phyloP scores from a whole-genome alignment of 2,113 vertebrate genomes.

The Apus apus region DNA sequence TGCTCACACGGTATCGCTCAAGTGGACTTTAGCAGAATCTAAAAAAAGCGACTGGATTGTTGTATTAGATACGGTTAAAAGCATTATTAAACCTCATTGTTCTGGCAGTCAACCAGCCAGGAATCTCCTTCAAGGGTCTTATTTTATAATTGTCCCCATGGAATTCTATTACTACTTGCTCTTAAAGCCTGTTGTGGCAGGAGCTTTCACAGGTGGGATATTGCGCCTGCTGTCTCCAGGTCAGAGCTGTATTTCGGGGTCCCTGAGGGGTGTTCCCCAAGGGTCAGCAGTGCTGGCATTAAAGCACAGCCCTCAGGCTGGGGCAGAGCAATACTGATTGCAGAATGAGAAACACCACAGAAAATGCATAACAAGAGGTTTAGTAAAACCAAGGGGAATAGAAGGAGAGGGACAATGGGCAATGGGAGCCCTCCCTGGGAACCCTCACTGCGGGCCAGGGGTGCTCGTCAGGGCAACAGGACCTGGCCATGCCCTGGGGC shows the following conservation, averaged over 20 bases:
- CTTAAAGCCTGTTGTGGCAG: not conserved
- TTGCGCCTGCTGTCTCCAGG: not conserved
- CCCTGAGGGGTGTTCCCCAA: not conserved
- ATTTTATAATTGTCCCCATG: not conserved
- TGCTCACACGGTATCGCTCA: not conserved
- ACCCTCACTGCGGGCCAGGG: rapidly evolving
- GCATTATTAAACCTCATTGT: not conserved
- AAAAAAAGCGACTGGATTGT: not conserved
- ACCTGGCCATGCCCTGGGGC: not conserved
- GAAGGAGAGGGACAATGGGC: not conserved
- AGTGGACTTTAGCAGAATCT: not conserved
- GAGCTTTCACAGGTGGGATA: rapidly evolving
- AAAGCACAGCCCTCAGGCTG: rapidly evolving
- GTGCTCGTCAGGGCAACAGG: not conserved
- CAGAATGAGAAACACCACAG: not conserved
- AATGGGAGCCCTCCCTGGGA: not conserved
- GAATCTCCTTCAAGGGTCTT: not conserved
- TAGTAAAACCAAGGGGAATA: not conserved
- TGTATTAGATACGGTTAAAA: not conserved
- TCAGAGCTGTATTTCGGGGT: not conserved
- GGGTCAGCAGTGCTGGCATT: not conserved
- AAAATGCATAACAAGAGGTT: rapidly evolving
- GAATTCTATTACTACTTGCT: not conserved
- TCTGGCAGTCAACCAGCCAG: not conserved
- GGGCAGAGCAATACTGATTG: not conserved